Evolutionary conservation across 2,797 vertebrate genomes (phyloP).

Genomic region (Esox masquinongy): DNA sequence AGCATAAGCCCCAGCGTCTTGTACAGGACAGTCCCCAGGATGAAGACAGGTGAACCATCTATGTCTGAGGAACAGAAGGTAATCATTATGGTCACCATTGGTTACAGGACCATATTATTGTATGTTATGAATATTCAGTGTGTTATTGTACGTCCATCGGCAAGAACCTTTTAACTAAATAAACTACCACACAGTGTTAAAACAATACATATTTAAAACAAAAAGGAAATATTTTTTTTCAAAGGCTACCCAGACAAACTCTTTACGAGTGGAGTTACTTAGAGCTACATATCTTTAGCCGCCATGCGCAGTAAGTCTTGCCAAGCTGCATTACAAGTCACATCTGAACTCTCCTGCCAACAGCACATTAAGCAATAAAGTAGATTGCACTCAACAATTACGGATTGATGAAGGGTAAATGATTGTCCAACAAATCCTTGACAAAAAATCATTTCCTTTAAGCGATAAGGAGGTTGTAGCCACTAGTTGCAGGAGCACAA

Average conservation of each 20-base stretch:
- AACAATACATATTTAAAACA: background rate
- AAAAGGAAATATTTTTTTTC: too few species aligned
- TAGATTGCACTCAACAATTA: background rate
- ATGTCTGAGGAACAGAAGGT: slow-evolving; percentile 77
- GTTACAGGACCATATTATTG: background rate
- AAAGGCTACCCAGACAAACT: background rate
- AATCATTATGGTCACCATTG: slow-evolving; percentile 3
- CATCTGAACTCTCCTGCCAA: slow-evolving; percentile 24
- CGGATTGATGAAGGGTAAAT: background rate
- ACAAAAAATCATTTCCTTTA: slow-evolving; percentile 21
- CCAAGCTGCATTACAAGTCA: background rate
- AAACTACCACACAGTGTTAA: background rate
- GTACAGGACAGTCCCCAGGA: slow-evolving; percentile 96
- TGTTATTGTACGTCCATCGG: background rate
- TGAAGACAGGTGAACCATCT: slow-evolving; percentile 95
- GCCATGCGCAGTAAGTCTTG: background rate
- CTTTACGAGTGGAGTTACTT: background rate
- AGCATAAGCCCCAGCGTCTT: slow-evolving; percentile 98
- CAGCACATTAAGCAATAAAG: slow-evolving; percentile 33
- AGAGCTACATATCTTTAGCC: background rate
- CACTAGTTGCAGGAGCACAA: background rate
- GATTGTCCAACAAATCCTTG: background rate
- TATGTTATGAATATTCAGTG: background rate
- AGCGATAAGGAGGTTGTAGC: background rate
- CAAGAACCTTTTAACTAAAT: background rate